Base-by-base conservation (phyloP, 92 coral and sea anemone genomes). In the Siderastrea siderea region DNA sequence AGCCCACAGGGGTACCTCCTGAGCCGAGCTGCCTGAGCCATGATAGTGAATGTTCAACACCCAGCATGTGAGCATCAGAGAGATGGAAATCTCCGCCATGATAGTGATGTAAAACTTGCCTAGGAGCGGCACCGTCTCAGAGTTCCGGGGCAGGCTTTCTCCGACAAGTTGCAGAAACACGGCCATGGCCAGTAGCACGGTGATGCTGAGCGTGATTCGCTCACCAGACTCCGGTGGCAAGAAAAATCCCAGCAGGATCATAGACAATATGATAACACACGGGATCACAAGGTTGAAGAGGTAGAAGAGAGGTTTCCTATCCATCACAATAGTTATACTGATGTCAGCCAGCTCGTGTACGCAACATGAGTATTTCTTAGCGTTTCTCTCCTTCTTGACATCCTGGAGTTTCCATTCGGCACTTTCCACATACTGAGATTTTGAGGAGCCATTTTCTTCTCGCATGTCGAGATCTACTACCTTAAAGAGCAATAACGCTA, bases 191-290 rank as follows among this genome's bases (percentile, higher is more conserved):
- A 97, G 84, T 77, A 97, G 89, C 45, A 97, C 95, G 0, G 99
- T 97, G 65, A 97, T 97, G 72, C 98, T 97, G 50, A 97, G 94
- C 14, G 99, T 95, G 83, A 94, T 95, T 6, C 99, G 91, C 44
- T 97, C 99, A 10, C 99, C 99, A 5, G 96, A 92, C 90, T 96
- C 99, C 3, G 99, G 99, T 10, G 99, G 99, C 14, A 97, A 76
- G 84, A 97, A 94, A 92, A 97, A 97, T 9, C 99, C 99, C 67
- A 97, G 92, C 11, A 97, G 92, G 2, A 97, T 95, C 98, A 95
- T 95, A 11, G 98, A 94, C 15, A 97, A 92, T 81, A 97, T 95
- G 14, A 97, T 94, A 75, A 94, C 81, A 51, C 99, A 97, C 0
- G 99, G 99, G 0, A 95, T 94, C 57, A 97, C 96, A 19, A 97